Conservation (phyloP, 2,888 invertebrate species). For the Caenorhabditis sulstoni region DNA sequence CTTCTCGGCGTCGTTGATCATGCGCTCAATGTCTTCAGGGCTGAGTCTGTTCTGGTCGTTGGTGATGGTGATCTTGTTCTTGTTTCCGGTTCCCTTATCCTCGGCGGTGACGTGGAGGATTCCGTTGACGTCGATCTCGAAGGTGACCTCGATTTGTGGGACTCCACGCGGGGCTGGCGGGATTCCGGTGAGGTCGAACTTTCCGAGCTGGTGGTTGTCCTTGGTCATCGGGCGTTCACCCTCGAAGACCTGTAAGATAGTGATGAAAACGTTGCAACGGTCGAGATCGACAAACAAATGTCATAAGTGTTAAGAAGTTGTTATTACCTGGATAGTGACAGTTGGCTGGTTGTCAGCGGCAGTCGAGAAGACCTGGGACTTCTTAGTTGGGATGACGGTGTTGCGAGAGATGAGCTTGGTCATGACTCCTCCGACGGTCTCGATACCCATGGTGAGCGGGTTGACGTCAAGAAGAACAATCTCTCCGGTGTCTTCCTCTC, state of each 20-base stretch:
- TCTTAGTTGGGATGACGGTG: slow-evolving; percentile 99
- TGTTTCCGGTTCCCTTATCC: slow-evolving; percentile 98
- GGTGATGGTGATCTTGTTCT: slow-evolving; percentile 98
- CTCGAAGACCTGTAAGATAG: slow-evolving; percentile 87
- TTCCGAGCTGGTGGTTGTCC: slow-evolving; percentile 97
- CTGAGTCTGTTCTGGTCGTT: slow-evolving; percentile 90
- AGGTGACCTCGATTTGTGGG: slow-evolving; percentile 81
- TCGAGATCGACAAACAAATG: too few species aligned
- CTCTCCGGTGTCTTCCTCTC: slow-evolving; percentile 91
- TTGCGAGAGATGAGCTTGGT: slow-evolving; percentile 97
- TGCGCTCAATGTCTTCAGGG: slow-evolving; percentile 97
- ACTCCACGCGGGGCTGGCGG: slow-evolving; percentile 83
- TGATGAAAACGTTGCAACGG: slow-evolving; percentile 69
- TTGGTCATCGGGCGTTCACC: slow-evolving; percentile 99
- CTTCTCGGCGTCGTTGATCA: slow-evolving; percentile 99
- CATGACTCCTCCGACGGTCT: slow-evolving; percentile 99
- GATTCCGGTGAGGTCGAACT: slow-evolving; percentile 88
- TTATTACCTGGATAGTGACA: slow-evolving; percentile 90
- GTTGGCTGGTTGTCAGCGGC: slow-evolving; percentile 99
- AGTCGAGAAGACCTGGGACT: slow-evolving; percentile 98
- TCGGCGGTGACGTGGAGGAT: slow-evolving; percentile 90
- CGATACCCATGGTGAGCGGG: slow-evolving; percentile 98
- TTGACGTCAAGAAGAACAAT: slow-evolving; percentile 97
- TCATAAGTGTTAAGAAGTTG: slow-evolving; percentile 4
- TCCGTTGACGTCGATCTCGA: slow-evolving; percentile 83